Evolutionary conservation across 2,888 invertebrate genomes (phyloP), one percentile per base, ranked within the genome.

Genomic region (Itoplectis maculator): DNA sequence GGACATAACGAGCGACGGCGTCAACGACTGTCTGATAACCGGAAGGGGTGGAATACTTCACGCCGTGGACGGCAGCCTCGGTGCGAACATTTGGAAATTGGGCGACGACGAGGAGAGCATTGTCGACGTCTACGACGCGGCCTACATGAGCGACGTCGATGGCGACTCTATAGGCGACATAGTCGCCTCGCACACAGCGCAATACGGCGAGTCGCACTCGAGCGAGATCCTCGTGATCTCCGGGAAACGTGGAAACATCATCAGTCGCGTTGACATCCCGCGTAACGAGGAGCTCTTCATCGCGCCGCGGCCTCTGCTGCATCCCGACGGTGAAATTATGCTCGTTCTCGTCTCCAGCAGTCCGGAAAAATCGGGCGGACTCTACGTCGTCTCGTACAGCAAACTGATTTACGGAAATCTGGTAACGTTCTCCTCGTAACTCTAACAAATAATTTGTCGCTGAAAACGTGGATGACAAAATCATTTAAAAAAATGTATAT

Each of bases 321-420:
- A 94, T 83, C 93, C 94, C 40, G 95, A 95, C 89, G 95, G 95
- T n/a, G 94, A 94, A 49, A 94, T 94, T 83, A 92, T 94, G 69
- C 94, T 97, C 47, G 90, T 97, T 70, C 95, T 96, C 88, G 95
- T 96, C 13, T 96, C 97, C 0, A 97, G 96, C 0, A 96, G 96
- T 2, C 96, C 96, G 86, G 95, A 95, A 54, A 94, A 96, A 59
- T 93, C 95, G 0, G 97, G 97, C 1, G 95, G 96, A 47, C 93
- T 97, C 15, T 97, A 96, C 91, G 93, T 94, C 2, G 94, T 96
- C 29, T 93, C 95, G 0, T 92, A 97, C 37, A 93, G 94, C 13
- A 86, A 88, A 11, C 87, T 95, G 6, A 92, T 94, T 87, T 93
- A 93, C 59, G 95, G 94, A 86, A 88, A 92, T 81, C 87, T 93